phyloP scores from a whole-genome alignment of 2,888 invertebrate species.

The Argyresthia goedartella region DNA sequence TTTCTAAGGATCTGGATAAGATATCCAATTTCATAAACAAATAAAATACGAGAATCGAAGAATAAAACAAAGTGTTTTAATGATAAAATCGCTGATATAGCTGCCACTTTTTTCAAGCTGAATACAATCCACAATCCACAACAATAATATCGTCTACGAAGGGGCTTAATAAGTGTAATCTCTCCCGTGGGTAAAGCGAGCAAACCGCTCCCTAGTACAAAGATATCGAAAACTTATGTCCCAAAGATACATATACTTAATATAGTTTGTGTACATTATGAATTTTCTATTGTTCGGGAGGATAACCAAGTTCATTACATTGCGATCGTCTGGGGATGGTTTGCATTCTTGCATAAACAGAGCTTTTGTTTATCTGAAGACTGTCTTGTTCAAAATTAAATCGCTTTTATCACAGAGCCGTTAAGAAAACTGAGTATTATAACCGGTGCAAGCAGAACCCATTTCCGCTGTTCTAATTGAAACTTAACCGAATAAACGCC shows the following conservation, averaged over 20 bases:
- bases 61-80: constrained; percentile 23
- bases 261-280: neutral
- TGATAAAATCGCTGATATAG: constrained; percentile 20
- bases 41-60: neutral
- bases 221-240: constrained; percentile 3
- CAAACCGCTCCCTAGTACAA: constrained; percentile 7
- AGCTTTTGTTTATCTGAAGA: too few species aligned
- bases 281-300: neutral
- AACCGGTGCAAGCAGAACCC: neutral
- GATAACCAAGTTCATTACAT: neutral
- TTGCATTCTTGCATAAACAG: neutral
- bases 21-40: neutral
- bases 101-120: too few species aligned
- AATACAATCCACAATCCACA: constrained; percentile 16
- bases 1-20: too few species aligned
- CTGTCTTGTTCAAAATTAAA: too few species aligned
- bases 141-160: constrained; percentile 14
- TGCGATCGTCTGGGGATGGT: neutral
- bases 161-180: constrained; percentile 17
- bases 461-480: neutral
- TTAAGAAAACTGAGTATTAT: neutral
- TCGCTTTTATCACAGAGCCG: too few species aligned
- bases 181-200: constrained; percentile 10
- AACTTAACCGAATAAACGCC: neutral
- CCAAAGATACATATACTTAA: neutral